Evolutionary conservation across 2,888 invertebrate species (phyloP), one percentile per base, ranked within the genome.

Genomic region (Amblyjoppa fuscipennis): DNA sequence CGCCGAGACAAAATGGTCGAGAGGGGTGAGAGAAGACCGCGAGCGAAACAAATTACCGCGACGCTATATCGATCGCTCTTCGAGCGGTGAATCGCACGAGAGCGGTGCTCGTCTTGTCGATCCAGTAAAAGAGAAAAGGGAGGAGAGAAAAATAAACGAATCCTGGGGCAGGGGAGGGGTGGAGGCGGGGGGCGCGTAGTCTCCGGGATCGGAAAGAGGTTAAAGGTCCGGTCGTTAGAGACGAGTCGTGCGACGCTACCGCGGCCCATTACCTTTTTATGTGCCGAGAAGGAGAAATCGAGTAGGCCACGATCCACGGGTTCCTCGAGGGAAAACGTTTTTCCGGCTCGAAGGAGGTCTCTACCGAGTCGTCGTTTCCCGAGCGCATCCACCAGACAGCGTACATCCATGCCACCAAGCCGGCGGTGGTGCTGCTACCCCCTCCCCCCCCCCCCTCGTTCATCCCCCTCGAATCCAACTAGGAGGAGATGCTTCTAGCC

Each of bases 211-310:
- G 85, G 85, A 86, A 86, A 86, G 85, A 86, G 85, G 85, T 86
- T 86, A 86, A 86, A 86, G 85, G 85, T 86, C 85, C 85, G 85
- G 85, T 86, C 85, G 85, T 86, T 86, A 86, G 85, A 86, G 85
- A 86, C 85, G 85, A 86, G 83, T 83, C 85, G 85, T 86, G 83
- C 85, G 85, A 86, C 85, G 85, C 81, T 86, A 86, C 85, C 83
- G 85, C 83, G 85, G 85, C 77, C 85, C 85, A 86, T 86, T 86
- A 86, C 85, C 83, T 86, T 86, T 86, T 86, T 86, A 86, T 86
- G 83, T 81, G 80, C 85, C 59, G 73, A 83, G 80, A 86, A 83
- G 80, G 76, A 83, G 81, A 56, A 86, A 86, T 86, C 85, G 85
- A 86, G 85, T 86, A 86, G 85, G 85, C 85, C 71, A 83, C 77